Evolutionary conservation across 2,113 vertebrate species (phyloP), one percentile per base, ranked within the genome.

Genomic region (Ramphastos sulfuratus): DNA sequence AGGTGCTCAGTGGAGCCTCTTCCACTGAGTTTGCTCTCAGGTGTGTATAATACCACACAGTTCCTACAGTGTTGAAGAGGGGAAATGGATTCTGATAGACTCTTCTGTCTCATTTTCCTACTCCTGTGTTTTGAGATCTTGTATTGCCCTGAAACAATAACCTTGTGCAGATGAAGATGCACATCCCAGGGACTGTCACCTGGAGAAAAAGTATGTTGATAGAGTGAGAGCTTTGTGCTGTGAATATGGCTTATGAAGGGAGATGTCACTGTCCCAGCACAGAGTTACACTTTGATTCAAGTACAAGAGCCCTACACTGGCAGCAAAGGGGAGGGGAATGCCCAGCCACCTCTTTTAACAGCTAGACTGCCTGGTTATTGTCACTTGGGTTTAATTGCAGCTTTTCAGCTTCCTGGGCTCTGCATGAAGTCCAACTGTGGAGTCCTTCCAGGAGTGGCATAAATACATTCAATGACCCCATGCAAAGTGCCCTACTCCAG

Each of bases 381-480:
- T 59, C 50, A 12, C 35, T 55, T 21, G 18, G 10, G 7, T 70
- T 84, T 76, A 42, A 69, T 28, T 13, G 9, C 30, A 70, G 16
- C 18, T 35, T 87, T 82, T 64, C 27, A 35, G 18, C 8, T 85
- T 52, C 35, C 25, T 31, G 30, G 24, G 30, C 7, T 85, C 69
- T 59, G 63, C 63, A 39, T 2, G 1, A 10, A 55, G 27, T 31
- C 35, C 55, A 55, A 28, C 7, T 75, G 3, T 27, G 18, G 25
- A 75, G 19, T 30, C 15, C 55, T 87, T 70, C 50, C 55, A 69
- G 52, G 13, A 69, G 28, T 6, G 10, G 46, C 18, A 69, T 13
- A 67, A 78, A 59, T 15, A 46, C 0, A 0, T 0, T 0, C 6
- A 58, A 24, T 17, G 64, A 82, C 9, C 19, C 23, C 30, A 54